Percentiles rank a stretch among this genome's conserved stretches.
Evolutionary conservation across 2,888 invertebrate genomes (phyloP).

Genomic region (Pachymerium ferrugineum): DNA sequence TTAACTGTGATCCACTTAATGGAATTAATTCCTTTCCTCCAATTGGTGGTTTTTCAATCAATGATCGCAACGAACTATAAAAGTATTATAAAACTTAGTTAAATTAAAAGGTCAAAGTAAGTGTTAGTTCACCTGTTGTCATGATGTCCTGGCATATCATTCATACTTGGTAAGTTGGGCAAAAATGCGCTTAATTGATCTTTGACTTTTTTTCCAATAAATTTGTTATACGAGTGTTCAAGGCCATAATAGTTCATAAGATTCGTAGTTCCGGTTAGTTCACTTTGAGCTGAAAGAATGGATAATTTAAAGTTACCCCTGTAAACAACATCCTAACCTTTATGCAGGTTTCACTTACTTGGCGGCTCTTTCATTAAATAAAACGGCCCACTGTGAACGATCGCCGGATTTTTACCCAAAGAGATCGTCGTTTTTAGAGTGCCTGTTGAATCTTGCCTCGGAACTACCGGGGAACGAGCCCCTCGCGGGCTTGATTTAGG

Average conservation of each 20-base stretch:
- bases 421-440: slow-evolving; percentile 96
- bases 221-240: slow-evolving; percentile 96
- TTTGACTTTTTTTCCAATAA: slow-evolving; percentile 91
- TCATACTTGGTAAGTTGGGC: slow-evolving; percentile 88
- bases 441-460: slow-evolving; percentile 93
- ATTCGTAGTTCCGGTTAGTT: slow-evolving; percentile 92
- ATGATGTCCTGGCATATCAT: slow-evolving; percentile 77
- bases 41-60: slow-evolving; percentile 79
- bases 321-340: too few species aligned
- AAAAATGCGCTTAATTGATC: slow-evolving; percentile 92
- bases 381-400: slow-evolving; percentile 95
- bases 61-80: slow-evolving; percentile 82
- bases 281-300: slow-evolving; percentile 77
- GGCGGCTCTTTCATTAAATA: slow-evolving; percentile 96
- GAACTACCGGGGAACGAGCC: slow-evolving; percentile 89
- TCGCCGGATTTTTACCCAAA: slow-evolving; percentile 92
- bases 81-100: slow-evolving; percentile 30
- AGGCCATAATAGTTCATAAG: slow-evolving; percentile 93
- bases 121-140: slow-evolving; percentile 61
- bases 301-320: too few species aligned
- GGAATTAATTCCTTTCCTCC: slow-evolving; percentile 70
- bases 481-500: slow-evolving; percentile 91
- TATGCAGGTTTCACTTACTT: too few species aligned
- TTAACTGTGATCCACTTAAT: slow-evolving; percentile 76
- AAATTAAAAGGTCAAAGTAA: background rate